Conservation (phyloP, 2,888 invertebrate genomes). For the Tiliacea citrago region DNA sequence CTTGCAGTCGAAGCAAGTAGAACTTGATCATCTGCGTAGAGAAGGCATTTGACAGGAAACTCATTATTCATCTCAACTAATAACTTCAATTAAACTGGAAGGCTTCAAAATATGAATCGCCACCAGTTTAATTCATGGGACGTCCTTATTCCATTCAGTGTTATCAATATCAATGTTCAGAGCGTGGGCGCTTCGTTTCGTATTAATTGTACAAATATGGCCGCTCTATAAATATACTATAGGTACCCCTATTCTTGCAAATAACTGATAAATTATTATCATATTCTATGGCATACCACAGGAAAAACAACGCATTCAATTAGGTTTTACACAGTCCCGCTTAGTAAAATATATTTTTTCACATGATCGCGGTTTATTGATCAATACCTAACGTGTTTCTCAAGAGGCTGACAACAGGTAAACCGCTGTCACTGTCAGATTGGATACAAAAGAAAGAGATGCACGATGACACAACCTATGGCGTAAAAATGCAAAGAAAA, state of each 20-base stretch:
- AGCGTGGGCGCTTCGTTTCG: conserved; percentile 47
- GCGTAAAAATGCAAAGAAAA: too few species aligned
- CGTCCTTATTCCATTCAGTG: conserved; percentile 34
- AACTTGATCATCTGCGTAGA: too few species aligned
- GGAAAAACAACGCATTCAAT: conserved; percentile 34
- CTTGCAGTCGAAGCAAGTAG: too few species aligned
- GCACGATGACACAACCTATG: too few species aligned
- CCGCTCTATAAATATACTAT: conserved; percentile 11
- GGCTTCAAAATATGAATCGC: background rate
- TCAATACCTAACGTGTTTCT: conserved; percentile 72
- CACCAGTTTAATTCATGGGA: conserved; percentile 17
- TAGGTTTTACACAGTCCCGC: conserved; percentile 27
- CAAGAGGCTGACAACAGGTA: too few species aligned
- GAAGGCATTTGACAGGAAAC: too few species aligned
- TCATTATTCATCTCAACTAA: background rate
- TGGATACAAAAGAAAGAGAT: too few species aligned
- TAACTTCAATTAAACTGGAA: background rate
- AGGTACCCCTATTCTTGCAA: conserved; percentile 4
- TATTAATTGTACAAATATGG: conserved; percentile 23
- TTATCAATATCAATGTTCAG: conserved; percentile 34
- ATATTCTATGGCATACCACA: conserved; percentile 1
- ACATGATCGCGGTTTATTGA: conserved; percentile 63
- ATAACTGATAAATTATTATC: conserved; percentile 8
- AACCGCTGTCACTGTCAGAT: too few species aligned
- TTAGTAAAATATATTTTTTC: conserved; percentile 53